Evolutionary conservation across 1,140 invertebrate species (phyloP).

Genomic region (Nasonia longicornis): DNA sequence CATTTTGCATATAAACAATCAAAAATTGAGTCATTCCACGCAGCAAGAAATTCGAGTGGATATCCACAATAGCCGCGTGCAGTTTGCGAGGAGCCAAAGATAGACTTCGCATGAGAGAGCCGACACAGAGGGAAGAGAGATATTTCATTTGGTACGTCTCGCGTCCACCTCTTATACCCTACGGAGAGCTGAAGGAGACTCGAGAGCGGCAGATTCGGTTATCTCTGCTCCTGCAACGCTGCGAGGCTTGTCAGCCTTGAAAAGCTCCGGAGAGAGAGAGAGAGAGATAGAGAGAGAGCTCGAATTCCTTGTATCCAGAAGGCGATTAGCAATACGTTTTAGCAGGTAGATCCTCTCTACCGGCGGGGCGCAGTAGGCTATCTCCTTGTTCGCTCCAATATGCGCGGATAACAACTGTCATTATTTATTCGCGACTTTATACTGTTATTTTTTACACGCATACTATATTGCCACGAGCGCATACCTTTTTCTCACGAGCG

Average conservation of each 20-base stretch:
- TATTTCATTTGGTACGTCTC: constrained; percentile 60
- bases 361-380: background rate
- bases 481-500: too few species aligned
- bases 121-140: constrained; percentile 52
- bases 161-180: constrained; percentile 25
- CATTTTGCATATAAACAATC: too few species aligned
- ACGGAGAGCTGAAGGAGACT: too few species aligned
- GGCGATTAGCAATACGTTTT: constrained; percentile 37
- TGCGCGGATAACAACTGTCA: constrained; percentile 10
- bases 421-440: background rate
- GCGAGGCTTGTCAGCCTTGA: constrained; percentile 48
- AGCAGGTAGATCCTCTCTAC: background rate
- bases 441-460: background rate
- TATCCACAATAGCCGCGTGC: background rate
- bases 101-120: background rate
- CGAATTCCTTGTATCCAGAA: constrained; percentile 44
- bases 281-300: background rate
- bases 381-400: constrained; percentile 13
- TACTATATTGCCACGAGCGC: background rate
- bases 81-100: background rate
- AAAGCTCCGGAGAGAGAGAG: constrained; percentile 30
- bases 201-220: constrained; percentile 47
- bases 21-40: background rate
- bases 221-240: constrained; percentile 49
- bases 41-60: background rate